Percentiles rank a stretch among this genome's conserved stretches.
Conservation (phyloP, 2,113 vertebrate species). For the Edolisoma coerulescens region DNA sequence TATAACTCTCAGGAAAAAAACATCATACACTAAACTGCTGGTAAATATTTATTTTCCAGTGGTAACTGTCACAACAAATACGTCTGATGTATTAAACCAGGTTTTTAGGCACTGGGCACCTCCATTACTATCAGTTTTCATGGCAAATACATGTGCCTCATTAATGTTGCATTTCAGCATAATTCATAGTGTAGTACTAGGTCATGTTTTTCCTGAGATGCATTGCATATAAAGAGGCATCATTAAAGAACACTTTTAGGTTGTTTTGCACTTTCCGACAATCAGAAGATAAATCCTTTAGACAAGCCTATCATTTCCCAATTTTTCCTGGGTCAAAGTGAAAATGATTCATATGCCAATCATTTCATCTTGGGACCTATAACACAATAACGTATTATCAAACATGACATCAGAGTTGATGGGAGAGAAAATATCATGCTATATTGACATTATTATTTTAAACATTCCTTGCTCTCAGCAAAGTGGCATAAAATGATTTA, state of each 20-base stretch:
- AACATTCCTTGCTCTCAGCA: slow-evolving; percentile 8
- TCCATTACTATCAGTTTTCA: not conserved
- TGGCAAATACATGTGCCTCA: not conserved
- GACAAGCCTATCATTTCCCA: not conserved
- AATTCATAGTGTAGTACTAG: not conserved
- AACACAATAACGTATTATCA: not conserved
- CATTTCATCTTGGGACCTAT: not conserved
- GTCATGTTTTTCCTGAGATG: not conserved
- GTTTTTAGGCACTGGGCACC: not conserved
- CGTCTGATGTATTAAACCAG: not conserved
- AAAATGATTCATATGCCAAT: not conserved
- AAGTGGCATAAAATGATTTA: slow-evolving; percentile 27
- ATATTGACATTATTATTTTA: slow-evolving; percentile 13
- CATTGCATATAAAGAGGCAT: not conserved
- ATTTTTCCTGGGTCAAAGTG: not conserved
- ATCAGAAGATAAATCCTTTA: not conserved
- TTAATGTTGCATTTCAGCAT: not conserved
- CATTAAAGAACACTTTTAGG: not conserved
- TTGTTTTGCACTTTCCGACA: not conserved
- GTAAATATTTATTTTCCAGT: not conserved
- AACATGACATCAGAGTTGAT: slow-evolving; percentile 4
- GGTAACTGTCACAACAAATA: not conserved
- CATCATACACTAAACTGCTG: not conserved
- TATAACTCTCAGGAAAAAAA: not conserved
- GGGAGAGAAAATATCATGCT: not conserved